Evolutionary conservation across 2,888 invertebrate species (phyloP).

Genomic region (Dynastes grantii): DNA sequence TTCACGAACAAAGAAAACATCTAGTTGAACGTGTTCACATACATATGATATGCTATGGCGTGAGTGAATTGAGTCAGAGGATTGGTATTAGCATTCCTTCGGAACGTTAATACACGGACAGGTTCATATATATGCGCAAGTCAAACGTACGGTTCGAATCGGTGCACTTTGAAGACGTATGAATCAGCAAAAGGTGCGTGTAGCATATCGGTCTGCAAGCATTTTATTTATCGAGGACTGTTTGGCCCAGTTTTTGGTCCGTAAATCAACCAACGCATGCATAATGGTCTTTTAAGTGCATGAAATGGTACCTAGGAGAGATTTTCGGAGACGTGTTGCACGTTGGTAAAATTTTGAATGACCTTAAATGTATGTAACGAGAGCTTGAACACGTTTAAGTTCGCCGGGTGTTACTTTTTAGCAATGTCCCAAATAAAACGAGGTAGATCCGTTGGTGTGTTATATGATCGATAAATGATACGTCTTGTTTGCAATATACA

Average conservation of each 20-base stretch:
- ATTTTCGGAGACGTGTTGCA: neutral
- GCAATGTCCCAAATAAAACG: too few species aligned
- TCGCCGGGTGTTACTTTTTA: constrained; percentile 19
- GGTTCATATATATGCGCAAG: neutral
- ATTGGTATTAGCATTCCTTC: too few species aligned
- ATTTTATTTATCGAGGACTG: constrained; percentile 15
- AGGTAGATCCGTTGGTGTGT: neutral
- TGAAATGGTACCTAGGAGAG: neutral
- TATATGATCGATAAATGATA: neutral
- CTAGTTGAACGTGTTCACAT: too few species aligned
- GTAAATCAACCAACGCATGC: neutral
- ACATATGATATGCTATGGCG: too few species aligned
- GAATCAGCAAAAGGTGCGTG: constrained; percentile 33
- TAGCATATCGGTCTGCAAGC: neutral
- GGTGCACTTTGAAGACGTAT: constrained; percentile 22
- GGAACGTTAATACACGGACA: neutral
- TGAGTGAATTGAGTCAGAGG: too few species aligned
- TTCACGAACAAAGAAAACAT: too few species aligned
- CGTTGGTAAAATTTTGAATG: constrained; percentile 7
- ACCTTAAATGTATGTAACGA: constrained; percentile 33
- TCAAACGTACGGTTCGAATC: neutral
- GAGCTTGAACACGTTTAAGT: constrained; percentile 33
- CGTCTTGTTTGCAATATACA: neutral
- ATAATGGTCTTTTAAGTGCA: neutral
- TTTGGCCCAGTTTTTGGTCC: constrained; percentile 21